phyloP scores from a whole-genome alignment of 2,888 invertebrate species.

The Pseudolycoriella hygida region DNA sequence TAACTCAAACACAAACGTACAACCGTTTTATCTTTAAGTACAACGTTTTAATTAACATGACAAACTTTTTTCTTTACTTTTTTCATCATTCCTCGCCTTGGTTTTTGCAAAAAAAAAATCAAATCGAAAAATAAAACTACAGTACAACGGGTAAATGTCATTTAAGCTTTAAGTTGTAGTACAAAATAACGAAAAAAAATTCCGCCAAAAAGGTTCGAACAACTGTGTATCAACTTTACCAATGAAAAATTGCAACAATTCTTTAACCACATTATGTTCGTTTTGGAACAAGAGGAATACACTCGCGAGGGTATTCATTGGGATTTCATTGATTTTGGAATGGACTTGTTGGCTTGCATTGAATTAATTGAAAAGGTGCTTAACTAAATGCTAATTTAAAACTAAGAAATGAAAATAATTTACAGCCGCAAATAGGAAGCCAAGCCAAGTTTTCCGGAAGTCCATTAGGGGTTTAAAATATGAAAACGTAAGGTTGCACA shows the following conservation, averaged over 20 bases:
- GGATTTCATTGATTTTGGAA: constrained; percentile 98
- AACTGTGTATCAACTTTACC: constrained; percentile 99
- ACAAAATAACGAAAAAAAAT: too few species aligned
- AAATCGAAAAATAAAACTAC: too few species aligned
- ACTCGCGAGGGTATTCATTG: constrained; percentile 93
- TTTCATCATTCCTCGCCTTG: too few species aligned
- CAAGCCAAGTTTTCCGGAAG: background rate
- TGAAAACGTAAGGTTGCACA: too few species aligned
- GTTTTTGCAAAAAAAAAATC: too few species aligned
- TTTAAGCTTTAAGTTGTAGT: too few species aligned
- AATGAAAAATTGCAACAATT: constrained; percentile 99
- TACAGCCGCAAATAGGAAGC: background rate
- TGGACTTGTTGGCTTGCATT: constrained; percentile 97
- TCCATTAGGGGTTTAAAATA: background rate
- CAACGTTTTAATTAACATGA: too few species aligned
- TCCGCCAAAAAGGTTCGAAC: constrained; percentile 93
- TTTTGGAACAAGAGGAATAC: constrained; percentile 98
- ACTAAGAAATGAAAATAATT: constrained; percentile 1
- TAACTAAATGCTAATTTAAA: constrained; percentile 8
- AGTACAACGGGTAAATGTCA: too few species aligned
- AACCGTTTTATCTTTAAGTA: too few species aligned
- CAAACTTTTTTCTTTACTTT: too few species aligned
- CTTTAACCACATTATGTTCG: constrained; percentile 99
- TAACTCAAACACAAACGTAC: too few species aligned
- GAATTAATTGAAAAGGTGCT: constrained; percentile 95